Base-by-base conservation (phyloP, 1,140 invertebrate species). In the Lasioglossum albipes region DNA sequence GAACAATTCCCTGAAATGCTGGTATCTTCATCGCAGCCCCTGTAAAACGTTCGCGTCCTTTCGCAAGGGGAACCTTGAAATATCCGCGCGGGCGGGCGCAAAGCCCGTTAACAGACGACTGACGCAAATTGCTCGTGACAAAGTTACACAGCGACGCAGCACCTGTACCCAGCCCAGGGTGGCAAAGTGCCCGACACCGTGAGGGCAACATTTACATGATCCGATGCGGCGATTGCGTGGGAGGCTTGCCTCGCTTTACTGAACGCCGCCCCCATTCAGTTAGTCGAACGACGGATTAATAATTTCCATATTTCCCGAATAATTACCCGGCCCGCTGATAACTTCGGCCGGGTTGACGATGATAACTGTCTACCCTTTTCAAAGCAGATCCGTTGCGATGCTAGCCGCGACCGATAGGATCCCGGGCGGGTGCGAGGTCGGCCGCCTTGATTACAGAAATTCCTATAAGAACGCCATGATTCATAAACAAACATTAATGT, bases 341-440 rank as follows among this genome's bases (percentile, higher is more conserved):
- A 85, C 69, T 76, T 65, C 54, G 27, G 45, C 42, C 77, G 27
- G 18, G 72, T 66, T 59, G 69, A 80, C 81, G 82, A 72, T 69
- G 84, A 84, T 85, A 84, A 84, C 73, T 84, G 81, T 84, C 72
- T 61, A 65, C 72, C 77, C 82, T 81, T 81, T 85, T 81, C 73
- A 68, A 84, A 68, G 41, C 72, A 75, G 64, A 82, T 64, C 54
- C 82, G 80, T 84, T 84, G 73, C 77, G 64, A 84, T 76, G 77
- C 84, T 81, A 84, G 84, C 68, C n/a, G 31, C 61, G n/a, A 27
- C 82, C 69, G 84, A 80, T 84, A 75, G 61, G 71, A 22, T 57
- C 62, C 54, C 54, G 68, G 10, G 45, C 5, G 45, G 45, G 45
- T 45, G 27, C 27, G 27, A 27, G 1, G 27, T 27, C 27, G 27